Percentiles rank a stretch among this genome's conserved stretches.
phyloP scores from a whole-genome alignment of 2,888 invertebrate species.

The Eristalis pertinax region DNA sequence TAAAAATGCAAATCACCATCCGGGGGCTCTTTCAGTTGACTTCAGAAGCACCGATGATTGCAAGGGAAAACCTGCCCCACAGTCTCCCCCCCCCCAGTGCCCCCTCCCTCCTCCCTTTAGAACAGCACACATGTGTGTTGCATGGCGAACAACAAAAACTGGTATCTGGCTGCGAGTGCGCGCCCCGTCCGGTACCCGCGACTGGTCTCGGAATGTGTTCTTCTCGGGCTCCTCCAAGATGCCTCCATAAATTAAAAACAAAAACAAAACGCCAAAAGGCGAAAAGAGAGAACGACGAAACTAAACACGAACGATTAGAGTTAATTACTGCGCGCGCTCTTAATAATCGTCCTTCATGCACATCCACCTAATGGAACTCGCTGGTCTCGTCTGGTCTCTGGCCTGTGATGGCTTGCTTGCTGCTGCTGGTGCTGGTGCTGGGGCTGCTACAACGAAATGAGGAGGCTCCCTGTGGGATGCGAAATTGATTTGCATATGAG shows the following conservation, averaged over 20 bases:
- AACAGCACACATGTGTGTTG: neutral
- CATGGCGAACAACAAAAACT: neutral
- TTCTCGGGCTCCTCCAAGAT: neutral
- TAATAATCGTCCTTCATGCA: slow-evolving; percentile 3
- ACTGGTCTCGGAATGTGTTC: slow-evolving; percentile 1
- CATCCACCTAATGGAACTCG: neutral
- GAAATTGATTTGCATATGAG: slow-evolving; percentile 1
- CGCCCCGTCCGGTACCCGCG: neutral
- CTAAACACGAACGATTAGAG: slow-evolving; percentile 29
- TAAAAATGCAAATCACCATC: slow-evolving; percentile 25
- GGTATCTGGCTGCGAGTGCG: neutral
- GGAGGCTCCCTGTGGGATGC: neutral
- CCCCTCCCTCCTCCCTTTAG: neutral
- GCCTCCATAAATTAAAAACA: neutral
- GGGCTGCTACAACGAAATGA: neutral
- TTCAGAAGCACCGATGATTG: slow-evolving; percentile 24
- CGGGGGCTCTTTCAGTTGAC: slow-evolving; percentile 13
- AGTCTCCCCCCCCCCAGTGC: neutral
- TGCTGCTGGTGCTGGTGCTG: too few species aligned
- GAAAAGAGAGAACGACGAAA: slow-evolving; percentile 3
- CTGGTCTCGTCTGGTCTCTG: neutral
- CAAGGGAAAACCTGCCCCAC: slow-evolving; percentile 3
- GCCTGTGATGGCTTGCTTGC: neutral
- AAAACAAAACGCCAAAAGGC: neutral
- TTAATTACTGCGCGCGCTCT: slow-evolving; percentile 18